phyloP scores from a whole-genome alignment of 2,888 invertebrate species.

The Trachelus troglodyta region DNA sequence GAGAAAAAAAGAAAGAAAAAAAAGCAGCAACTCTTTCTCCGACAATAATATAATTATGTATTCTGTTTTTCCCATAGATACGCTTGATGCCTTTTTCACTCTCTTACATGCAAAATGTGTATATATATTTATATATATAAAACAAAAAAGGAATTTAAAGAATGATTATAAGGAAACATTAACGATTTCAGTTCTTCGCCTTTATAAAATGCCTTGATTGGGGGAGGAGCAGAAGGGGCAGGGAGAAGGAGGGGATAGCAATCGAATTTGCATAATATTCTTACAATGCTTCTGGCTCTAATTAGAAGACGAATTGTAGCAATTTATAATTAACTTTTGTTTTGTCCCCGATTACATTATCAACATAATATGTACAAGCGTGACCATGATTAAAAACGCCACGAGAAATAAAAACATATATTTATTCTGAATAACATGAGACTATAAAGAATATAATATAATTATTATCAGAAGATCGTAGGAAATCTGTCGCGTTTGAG shows the following conservation, averaged over 20 bases:
- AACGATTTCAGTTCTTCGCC: slow-evolving; percentile 43
- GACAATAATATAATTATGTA: slow-evolving; percentile 22
- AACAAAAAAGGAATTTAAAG: slow-evolving; percentile 28
- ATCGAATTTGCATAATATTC: slow-evolving; percentile 5
- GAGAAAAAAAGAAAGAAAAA: slow-evolving; percentile 21
- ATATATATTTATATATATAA: slow-evolving; percentile 12
- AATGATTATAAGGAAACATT: slow-evolving; percentile 37
- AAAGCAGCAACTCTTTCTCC: slow-evolving; percentile 44
- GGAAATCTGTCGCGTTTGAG: slow-evolving; percentile 40
- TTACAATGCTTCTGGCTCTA: slow-evolving; percentile 14
- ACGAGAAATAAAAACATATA: slow-evolving; percentile 58
- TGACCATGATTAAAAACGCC: slow-evolving; percentile 52
- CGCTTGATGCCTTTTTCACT: background rate
- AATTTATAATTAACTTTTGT: slow-evolving; percentile 19
- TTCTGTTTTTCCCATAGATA: slow-evolving; percentile 30
- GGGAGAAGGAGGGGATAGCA: background rate
- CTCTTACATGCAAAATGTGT: slow-evolving; percentile 7
- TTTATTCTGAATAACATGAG: slow-evolving; percentile 59
- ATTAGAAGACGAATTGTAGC: slow-evolving; percentile 15
- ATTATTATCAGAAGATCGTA: slow-evolving; percentile 35
- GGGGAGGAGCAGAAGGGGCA: background rate
- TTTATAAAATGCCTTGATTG: background rate
- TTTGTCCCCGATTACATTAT: slow-evolving; percentile 30
- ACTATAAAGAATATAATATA: slow-evolving; percentile 60
- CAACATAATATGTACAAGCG: slow-evolving; percentile 55